These are phyloP conservation scores for Euzetes globulus DNA, from an alignment of 2,888 invertebrate species.

Conservation along the genomic window DNA sequence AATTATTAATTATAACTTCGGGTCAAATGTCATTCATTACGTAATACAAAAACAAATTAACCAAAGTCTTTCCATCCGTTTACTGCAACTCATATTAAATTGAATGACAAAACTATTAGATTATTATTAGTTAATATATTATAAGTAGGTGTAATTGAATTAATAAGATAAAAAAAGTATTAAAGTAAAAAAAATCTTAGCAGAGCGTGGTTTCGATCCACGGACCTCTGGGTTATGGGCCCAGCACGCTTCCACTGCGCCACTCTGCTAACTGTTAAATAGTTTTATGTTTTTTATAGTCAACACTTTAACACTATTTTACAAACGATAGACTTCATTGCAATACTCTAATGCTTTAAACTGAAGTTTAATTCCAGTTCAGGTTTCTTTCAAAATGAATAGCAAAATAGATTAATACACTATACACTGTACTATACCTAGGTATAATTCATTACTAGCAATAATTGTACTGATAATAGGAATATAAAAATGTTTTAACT, in stretches of 20 bases:
- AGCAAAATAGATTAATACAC: no score
- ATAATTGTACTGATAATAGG: no score
- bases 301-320: not conserved
- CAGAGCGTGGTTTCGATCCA: slow-evolving; percentile 39
- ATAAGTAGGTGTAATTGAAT: no score
- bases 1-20: slow-evolving; percentile 20
- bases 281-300: not conserved
- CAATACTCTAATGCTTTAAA: not conserved
- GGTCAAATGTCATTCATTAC: not conserved
- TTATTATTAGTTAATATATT: no score
- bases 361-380: not conserved
- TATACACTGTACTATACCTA: no score
- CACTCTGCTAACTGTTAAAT: slow-evolving; percentile 32
- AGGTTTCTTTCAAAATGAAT: no score
- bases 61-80: no score
- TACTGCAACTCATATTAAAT: no score
- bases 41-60: not conserved
- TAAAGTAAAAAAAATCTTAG: slow-evolving; percentile 32
- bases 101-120: not conserved
- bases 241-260: slow-evolving; percentile 40
- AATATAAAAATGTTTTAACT: no score
- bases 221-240: slow-evolving; percentile 40
- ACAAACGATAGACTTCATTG: not conserved
- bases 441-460: no score
- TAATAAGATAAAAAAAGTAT: not conserved